A percentile compares a stretch with the other conserved stretches of the same genome.
Evolutionary conservation across 2,888 invertebrate species (phyloP).

Genomic region (Latheticus oryzae): DNA sequence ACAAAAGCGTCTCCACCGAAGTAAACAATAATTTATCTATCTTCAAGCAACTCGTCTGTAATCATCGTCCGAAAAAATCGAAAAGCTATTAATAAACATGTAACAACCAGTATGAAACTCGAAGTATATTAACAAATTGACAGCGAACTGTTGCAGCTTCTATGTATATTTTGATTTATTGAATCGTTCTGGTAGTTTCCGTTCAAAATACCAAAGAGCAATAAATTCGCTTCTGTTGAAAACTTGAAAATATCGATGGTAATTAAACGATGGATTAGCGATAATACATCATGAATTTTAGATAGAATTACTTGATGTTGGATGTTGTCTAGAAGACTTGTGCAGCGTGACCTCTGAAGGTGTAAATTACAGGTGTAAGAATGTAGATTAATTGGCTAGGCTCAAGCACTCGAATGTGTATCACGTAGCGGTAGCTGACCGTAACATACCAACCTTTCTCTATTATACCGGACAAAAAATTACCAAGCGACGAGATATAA

Average conservation of each 20-base stretch:
- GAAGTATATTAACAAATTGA: constrained; percentile 40
- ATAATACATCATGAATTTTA: too few relatives aligned
- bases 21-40: constrained; percentile 41
- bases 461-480: constrained; percentile 53
- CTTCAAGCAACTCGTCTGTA: constrained; percentile 16
- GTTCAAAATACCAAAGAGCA: constrained; percentile 43
- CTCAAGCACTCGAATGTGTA: constrained; percentile 54
- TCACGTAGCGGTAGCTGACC: constrained; percentile 58
- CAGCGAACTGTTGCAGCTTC: constrained; percentile 41
- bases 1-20: constrained; percentile 28
- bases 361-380: constrained; percentile 60
- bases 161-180: constrained; percentile 43
- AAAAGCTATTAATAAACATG: constrained; percentile 40
- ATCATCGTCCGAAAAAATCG: constrained; percentile 25
- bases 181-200: constrained; percentile 36
- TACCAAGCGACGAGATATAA: constrained; percentile 42
- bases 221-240: too few relatives aligned
- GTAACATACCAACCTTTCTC: constrained; percentile 57
- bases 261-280: too few relatives aligned
- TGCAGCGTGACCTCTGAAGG: constrained; percentile 54
- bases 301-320: too few relatives aligned
- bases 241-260: too few relatives aligned
- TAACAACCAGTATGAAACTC: constrained; percentile 38
- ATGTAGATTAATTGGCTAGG: constrained; percentile 57
- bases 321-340: too few relatives aligned